Base-by-base conservation (phyloP, 2,888 invertebrate species). In the Busseola fusca region DNA sequence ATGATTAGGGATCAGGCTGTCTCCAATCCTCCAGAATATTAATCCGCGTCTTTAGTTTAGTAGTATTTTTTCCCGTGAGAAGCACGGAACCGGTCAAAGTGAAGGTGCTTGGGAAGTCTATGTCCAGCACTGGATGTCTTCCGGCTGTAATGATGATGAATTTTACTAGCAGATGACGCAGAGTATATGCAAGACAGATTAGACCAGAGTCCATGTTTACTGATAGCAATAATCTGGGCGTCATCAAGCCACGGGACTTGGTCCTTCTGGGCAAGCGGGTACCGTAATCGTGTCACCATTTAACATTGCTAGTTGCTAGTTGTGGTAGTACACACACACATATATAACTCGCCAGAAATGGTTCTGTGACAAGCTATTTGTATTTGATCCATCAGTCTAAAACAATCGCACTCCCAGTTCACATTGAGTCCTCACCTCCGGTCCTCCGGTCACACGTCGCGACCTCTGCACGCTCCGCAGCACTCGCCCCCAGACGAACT, bases 401-500 rank as follows among this genome's bases (percentile, higher is more conserved):
- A 69, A 48, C 34, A 74, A 56, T 63, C 52, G n/a, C 9, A 65
- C 25, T 65, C 57, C 54, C n/a, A 30, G 63, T 63, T 54, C n/a
- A 59, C 72, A 58, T 40, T 48, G 57, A 37, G 6, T 78, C 72
- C 40, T 76, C 67, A 75, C 74, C 74, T 77, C 72, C 66, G 30
- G 54, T 62, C 71, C 59, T 64, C 63, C 64, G 82, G 74, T 69
- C 81, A 80, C 71, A 78, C 70, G 73, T 76, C 75, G 79, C 84
- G 84, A 84, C 87, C 85, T 75, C 86, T 88, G 84, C 86, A 92
- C 91, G 92, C 87, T 86, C 83, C 86, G 83, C 80, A 72, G 88
- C 86, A 59, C 87, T 75, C 87, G 87, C 78, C 83, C 79, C 81
- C 71, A 91, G 91, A 89, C 92, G 87, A 85, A 88, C 88, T 92